Percentiles rank a stretch among this genome's conserved stretches.
Conservation (phyloP, 2,113 vertebrate genomes). For the Phylloscopus whistleri region DNA sequence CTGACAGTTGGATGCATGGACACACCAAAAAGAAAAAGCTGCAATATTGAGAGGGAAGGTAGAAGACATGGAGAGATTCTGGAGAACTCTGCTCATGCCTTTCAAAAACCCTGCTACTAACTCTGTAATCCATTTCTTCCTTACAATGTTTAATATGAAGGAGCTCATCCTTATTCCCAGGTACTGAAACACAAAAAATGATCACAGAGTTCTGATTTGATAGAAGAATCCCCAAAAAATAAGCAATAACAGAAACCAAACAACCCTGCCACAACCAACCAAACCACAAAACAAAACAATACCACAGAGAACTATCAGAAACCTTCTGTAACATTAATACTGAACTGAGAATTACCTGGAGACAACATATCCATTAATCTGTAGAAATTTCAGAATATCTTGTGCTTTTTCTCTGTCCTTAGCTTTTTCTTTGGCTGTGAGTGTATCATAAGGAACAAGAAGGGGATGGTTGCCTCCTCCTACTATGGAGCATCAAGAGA, state of each 20-base stretch:
- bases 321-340: not conserved
- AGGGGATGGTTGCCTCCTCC: conserved; percentile 93
- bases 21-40: not conserved
- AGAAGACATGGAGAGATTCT: not conserved
- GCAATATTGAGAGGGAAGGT: not conserved
- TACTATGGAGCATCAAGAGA: conserved; percentile 51
- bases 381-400: conserved; percentile 94
- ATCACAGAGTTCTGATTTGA: not conserved
- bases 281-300: not conserved
- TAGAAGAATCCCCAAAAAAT: not conserved
- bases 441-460: conserved; percentile 92
- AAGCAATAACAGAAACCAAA: not conserved
- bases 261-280: fast-evolving
- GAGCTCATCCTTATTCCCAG: not conserved
- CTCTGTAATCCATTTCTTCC: not conserved
- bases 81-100: not conserved
- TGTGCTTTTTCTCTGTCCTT: conserved; percentile 94
- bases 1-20: not conserved
- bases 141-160: not conserved
- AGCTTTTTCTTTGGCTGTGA: conserved; percentile 97
- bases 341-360: conserved; percentile 80
- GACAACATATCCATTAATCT: conserved; percentile 92
- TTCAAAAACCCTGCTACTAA: not conserved
- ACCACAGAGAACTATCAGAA: not conserved
- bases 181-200: not conserved